Base-by-base conservation (phyloP, 1,140 invertebrate species). In the Orchesella cincta region DNA sequence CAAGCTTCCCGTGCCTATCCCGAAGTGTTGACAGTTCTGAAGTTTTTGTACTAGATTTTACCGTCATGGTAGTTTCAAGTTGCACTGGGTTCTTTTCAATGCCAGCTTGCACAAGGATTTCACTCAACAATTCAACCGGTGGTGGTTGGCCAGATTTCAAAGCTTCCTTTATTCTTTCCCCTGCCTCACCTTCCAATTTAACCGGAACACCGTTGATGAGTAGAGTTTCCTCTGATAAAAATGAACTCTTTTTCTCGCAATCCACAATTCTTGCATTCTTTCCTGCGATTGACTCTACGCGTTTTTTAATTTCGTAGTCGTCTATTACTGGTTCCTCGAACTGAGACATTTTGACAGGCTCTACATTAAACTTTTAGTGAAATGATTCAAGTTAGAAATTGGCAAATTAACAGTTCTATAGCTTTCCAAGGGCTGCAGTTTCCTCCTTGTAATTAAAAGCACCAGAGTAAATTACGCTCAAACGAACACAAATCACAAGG, bases 191-290 rank as follows among this genome's bases (percentile, higher is more conserved):
- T 78, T 91, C 90, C 62, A 93, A 84, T 64, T 88, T 88, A 16
- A 93, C 90, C 1, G 90, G 91, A 39, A 90, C 88, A 0, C 92
- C 92, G 83, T 93, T 93, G 79, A 93, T 90, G 82, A 92, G 86
- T 36, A 93, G 84, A 72, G 92, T 89, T 85, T 93, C 92, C 82
- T 92, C 91, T 84, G 92, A 91, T 73, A 89, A 88, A 34, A 92
- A 88, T 62, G 89, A 89, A 1, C 91, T 92, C 76, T 91, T 91
- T 76, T 92, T 92, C 82, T 92, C 90, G 83, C 91, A 92, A 84
- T 93, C 92, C 54, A 93, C 88, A 71, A 93, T 90, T 85, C 91
- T 90, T 14, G 89, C 90, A 51, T 90, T 90, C 71, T 91, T 91
- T 74, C 92, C 92, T 74, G 92, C 88, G 74, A 93, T 89, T 75